phyloP scores from a whole-genome alignment of 2,888 invertebrate species.

The Drosophila quinaria region DNA sequence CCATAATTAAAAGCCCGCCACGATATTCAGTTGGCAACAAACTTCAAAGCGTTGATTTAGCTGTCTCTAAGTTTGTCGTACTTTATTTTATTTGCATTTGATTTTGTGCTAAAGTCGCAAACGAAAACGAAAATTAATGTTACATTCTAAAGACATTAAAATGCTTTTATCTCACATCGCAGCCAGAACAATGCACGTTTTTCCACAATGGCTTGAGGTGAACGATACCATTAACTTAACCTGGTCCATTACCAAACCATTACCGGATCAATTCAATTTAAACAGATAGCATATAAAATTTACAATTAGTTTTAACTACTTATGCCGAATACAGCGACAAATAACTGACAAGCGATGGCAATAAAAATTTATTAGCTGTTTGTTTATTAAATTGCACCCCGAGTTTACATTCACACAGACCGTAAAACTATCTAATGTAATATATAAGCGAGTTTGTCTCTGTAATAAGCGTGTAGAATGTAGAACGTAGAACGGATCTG shows the following conservation, averaged over 20 bases:
- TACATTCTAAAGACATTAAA: conserved; percentile 78
- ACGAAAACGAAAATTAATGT: conserved; percentile 30
- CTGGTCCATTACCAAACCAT: conserved; percentile 7
- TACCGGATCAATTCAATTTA: conserved; percentile 9
- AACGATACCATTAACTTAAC: conserved; percentile 14
- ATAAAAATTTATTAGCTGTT: conserved; percentile 50
- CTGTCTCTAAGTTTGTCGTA: conserved; percentile 19
- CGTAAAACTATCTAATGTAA: conserved; percentile 14
- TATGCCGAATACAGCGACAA: conserved; percentile 3
- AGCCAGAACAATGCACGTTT: conserved; percentile 37
- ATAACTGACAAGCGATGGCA: conserved; percentile 25
- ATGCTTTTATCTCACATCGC: conserved; percentile 63
- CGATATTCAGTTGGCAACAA: conserved; percentile 21
- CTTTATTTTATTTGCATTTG: conserved; percentile 19
- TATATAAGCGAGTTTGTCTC: background rate
- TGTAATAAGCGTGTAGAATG: background rate
- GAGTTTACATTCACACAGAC: background rate
- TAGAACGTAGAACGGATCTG: conserved; percentile 17
- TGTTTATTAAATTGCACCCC: conserved; percentile 62
- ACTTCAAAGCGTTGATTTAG: conserved; percentile 10
- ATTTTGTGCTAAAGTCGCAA: background rate
- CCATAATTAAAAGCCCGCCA: conserved; percentile 17
- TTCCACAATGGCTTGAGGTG: background rate
- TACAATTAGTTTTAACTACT: conserved; percentile 14
- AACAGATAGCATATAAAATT: conserved; percentile 11